Percentiles rank a stretch among this genome's conserved stretches.
phyloP scores from a whole-genome alignment of 2,888 invertebrate genomes.

The Ectemnius continuus region DNA sequence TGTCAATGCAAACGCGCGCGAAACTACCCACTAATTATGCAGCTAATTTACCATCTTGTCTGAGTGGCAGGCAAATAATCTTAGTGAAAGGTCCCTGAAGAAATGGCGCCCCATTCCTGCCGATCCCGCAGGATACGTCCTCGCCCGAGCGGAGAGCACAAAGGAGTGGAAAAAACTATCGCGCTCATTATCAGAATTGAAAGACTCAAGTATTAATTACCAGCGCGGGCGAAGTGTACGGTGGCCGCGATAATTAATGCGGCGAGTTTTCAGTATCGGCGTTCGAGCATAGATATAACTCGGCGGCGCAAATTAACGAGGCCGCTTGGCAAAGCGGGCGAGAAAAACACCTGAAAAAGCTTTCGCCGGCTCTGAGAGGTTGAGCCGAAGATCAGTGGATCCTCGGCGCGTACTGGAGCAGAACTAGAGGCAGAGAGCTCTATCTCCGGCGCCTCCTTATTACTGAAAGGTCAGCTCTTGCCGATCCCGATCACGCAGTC shows the following conservation, averaged over 20 bases:
- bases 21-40: background rate
- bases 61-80: no score
- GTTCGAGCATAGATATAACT: background rate
- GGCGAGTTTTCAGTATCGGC: conserved; percentile 15
- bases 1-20: background rate
- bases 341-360: conserved; percentile 1
- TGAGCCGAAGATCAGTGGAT: no score
- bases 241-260: conserved; percentile 48
- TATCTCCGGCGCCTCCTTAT: no score
- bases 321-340: no score
- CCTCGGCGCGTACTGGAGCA: no score
- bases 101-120: no score
- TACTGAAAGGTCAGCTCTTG: no score
- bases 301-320: conserved; percentile 43
- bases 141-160: no score
- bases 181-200: conserved; percentile 16
- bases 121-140: no score
- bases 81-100: no score
- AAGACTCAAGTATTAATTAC: conserved; percentile 48
- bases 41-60: no score
- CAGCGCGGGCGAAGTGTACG: conserved; percentile 25
- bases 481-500: conserved; percentile 14
- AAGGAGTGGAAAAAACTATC: conserved; percentile 9
- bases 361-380: conserved; percentile 29
- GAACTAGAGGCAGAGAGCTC: no score